Percentiles rank a stretch among this genome's conserved stretches.
phyloP scores from a whole-genome alignment of 2,797 vertebrate species.

The Notamacropus eugenii region DNA sequence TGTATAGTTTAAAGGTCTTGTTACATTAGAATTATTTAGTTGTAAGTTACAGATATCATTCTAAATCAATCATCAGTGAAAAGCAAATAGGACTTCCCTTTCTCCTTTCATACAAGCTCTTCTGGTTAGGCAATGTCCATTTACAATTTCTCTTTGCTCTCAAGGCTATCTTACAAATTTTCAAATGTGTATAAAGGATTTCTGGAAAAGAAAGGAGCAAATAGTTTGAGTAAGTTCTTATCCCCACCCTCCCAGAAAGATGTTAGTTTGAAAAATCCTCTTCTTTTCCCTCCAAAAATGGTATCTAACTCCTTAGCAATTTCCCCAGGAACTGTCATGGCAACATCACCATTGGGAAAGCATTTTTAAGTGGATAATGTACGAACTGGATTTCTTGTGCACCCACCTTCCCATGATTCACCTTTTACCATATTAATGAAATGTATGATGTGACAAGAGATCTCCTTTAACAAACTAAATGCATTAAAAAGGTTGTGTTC shows the following conservation, averaged over 20 bases:
- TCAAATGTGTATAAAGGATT: background rate
- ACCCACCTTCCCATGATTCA: conserved; percentile 11
- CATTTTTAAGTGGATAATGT: conserved; percentile 23
- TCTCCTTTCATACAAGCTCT: background rate
- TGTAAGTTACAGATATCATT: background rate
- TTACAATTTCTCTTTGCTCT: background rate
- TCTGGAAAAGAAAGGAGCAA: background rate
- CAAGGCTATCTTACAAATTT: background rate
- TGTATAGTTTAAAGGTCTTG: background rate
- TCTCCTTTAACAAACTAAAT: conserved; percentile 5
- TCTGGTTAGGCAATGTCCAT: background rate
- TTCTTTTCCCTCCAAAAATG: background rate
- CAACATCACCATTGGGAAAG: background rate
- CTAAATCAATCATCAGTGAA: background rate
- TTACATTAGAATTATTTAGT: background rate
- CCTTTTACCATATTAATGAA: background rate
- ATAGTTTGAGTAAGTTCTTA: background rate
- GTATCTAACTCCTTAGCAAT: conserved; percentile 1
- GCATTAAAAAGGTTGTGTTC: conserved; percentile 38
- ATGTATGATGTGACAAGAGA: background rate
- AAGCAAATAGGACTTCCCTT: background rate
- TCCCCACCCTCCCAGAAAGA: background rate
- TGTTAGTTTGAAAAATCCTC: background rate
- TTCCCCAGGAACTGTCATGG: conserved; percentile 11
- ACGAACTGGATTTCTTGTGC: background rate